Percentiles rank a stretch among this genome's conserved stretches.
Conservation (phyloP, 2,797 vertebrate species). For the Decapterus maruadsi region DNA sequence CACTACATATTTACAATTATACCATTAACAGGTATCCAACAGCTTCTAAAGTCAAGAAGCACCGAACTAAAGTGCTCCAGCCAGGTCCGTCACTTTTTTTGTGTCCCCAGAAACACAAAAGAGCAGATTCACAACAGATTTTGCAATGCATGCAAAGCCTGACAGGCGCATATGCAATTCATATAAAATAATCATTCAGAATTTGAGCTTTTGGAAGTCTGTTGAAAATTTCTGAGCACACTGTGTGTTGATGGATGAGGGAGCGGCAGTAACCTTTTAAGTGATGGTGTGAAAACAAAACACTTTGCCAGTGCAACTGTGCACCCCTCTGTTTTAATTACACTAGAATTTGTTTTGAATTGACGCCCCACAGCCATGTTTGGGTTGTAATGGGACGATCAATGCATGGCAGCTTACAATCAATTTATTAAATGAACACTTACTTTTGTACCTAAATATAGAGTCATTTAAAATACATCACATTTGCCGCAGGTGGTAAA, state of each 20-base stretch:
- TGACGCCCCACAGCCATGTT: neutral
- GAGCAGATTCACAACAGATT: too few relatives aligned
- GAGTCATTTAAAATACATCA: neutral
- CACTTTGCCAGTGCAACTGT: neutral
- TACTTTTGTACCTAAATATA: neutral
- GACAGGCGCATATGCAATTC: neutral
- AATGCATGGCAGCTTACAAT: neutral
- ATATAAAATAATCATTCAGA: neutral
- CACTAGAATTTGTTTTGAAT: conserved; percentile 6
- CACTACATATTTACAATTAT: too few relatives aligned
- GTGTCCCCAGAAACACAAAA: too few relatives aligned
- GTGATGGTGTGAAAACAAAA: neutral
- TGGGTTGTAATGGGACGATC: conserved; percentile 8
- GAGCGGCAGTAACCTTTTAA: neutral
- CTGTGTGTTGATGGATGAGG: neutral
- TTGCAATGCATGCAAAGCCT: neutral
- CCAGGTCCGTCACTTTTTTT: too few relatives aligned
- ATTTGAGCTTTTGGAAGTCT: neutral
- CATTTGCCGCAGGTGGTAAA: conserved; percentile 19
- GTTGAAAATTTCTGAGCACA: neutral
- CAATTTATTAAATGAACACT: conserved; percentile 14
- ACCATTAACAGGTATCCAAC: too few relatives aligned
- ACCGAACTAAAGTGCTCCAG: too few relatives aligned
- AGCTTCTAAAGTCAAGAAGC: too few relatives aligned
- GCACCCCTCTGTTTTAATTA: conserved; percentile 11